Conservation (phyloP, 2,797 vertebrate species). For the Trachurus trachurus region DNA sequence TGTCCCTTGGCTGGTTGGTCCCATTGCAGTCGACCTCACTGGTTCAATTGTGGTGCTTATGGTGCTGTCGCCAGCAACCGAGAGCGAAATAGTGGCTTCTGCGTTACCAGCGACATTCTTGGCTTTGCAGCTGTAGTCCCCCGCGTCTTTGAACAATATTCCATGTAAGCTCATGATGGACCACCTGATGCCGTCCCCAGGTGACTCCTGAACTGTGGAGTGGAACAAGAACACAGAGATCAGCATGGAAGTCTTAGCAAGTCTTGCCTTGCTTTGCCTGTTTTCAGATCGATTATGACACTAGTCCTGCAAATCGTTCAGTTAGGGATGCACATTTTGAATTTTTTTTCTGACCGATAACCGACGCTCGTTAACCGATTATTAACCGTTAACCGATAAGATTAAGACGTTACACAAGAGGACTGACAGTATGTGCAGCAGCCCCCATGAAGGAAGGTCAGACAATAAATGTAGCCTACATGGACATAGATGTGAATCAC, state of each 20-base stretch:
- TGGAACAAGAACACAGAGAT: constrained; percentile 36
- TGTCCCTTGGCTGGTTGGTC: constrained; percentile 52
- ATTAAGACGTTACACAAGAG: too few relatives aligned
- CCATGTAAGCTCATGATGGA: constrained; percentile 95
- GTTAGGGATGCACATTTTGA: too few relatives aligned
- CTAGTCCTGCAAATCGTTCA: not conserved
- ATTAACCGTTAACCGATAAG: too few relatives aligned
- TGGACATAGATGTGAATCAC: too few relatives aligned
- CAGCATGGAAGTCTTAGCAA: not conserved
- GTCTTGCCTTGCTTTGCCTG: not conserved
- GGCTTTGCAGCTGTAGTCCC: constrained; percentile 94
- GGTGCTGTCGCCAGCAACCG: constrained; percentile 87
- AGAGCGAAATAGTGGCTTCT: constrained; percentile 90
- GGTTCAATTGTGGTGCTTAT: constrained; percentile 81
- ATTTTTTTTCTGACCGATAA: too few relatives aligned
- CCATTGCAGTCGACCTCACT: constrained; percentile 49
- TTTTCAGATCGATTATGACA: not conserved
- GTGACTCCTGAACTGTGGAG: constrained; percentile 93
- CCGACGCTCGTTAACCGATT: too few relatives aligned
- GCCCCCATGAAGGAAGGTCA: too few relatives aligned
- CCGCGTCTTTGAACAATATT: constrained; percentile 91
- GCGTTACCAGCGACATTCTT: constrained; percentile 93
- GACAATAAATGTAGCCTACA: too few relatives aligned
- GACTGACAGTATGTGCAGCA: too few relatives aligned
- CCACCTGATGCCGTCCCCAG: constrained; percentile 93